Conservation (phyloP, 2,888 invertebrate genomes). For the Gastracanthus pulcherrimus region DNA sequence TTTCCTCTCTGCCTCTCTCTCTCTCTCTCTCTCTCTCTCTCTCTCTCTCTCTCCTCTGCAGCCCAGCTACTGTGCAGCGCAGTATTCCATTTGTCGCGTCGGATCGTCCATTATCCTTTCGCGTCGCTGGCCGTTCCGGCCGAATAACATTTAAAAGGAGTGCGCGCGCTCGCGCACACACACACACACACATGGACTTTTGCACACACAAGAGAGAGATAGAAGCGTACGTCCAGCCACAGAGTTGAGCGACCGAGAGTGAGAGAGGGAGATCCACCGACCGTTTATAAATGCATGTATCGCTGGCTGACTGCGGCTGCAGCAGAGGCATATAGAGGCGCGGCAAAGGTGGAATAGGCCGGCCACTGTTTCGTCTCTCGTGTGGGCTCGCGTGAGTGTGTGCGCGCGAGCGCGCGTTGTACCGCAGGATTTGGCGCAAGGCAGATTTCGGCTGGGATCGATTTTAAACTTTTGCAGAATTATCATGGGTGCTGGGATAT, state of each 20-base stretch:
- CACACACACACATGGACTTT: not conserved
- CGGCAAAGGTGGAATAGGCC: not conserved
- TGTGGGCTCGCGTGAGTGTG: not conserved
- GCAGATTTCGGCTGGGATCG: too few species aligned
- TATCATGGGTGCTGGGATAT: too few species aligned
- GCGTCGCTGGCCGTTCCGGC: conserved; percentile 65
- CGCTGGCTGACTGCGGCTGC: not conserved
- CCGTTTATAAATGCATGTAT: conserved; percentile 49
- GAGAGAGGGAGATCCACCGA: not conserved
- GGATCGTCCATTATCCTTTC: conserved; percentile 68
- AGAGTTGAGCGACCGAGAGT: too few species aligned
- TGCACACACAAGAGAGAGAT: not conserved
- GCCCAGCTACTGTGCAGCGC: conserved; percentile 52
- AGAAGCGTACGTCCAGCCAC: not conserved
- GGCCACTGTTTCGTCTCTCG: not conserved
- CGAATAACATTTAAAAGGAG: conserved; percentile 65
- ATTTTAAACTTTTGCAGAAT: too few species aligned
- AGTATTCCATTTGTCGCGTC: conserved; percentile 66
- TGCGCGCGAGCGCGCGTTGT: not conserved
- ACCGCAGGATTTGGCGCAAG: not conserved
- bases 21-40: conserved; percentile 39
- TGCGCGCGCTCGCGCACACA: conserved; percentile 3
- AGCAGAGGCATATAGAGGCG: too few species aligned
- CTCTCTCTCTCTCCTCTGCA: conserved; percentile 16
- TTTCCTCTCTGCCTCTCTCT: conserved; percentile 20